Percentiles rank a stretch among this genome's conserved stretches.
phyloP scores from a whole-genome alignment of 2,797 vertebrate species.

The Sebastes minor region DNA sequence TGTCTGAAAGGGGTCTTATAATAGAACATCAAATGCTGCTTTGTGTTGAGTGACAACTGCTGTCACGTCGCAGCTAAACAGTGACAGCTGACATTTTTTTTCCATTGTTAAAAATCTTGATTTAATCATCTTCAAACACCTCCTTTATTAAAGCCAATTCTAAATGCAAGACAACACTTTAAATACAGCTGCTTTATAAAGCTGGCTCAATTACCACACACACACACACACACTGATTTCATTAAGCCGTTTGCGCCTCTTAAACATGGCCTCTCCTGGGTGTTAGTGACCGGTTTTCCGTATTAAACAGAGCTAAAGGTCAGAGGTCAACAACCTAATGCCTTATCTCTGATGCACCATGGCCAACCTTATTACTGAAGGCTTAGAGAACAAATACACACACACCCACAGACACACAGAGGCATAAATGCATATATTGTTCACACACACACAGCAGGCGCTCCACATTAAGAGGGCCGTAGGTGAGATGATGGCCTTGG shows the following conservation, averaged over 20 bases:
- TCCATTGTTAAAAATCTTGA: constrained; percentile 9
- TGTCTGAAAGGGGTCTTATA: neutral
- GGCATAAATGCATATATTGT: constrained; percentile 63
- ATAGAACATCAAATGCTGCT: neutral
- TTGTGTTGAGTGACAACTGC: neutral
- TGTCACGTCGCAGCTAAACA: neutral
- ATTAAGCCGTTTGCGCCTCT: constrained; percentile 67
- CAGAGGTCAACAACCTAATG: constrained; percentile 79
- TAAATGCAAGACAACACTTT: constrained; percentile 40
- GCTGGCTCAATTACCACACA: constrained; percentile 24
- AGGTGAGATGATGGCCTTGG: constrained; percentile 77
- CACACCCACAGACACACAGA: constrained; percentile 11
- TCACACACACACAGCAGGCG: constrained; percentile 28
- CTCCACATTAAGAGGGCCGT: constrained; percentile 54
- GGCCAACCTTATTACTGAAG: constrained; percentile 75
- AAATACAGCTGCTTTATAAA: constrained; percentile 61
- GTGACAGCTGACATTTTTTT: neutral
- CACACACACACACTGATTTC: constrained; percentile 55
- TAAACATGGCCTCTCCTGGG: constrained; percentile 65
- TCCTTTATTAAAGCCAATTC: constrained; percentile 40
- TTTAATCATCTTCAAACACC: constrained; percentile 31
- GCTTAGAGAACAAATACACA: constrained; percentile 73
- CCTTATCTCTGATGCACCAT: constrained; percentile 83
- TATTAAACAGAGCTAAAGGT: constrained; percentile 74
- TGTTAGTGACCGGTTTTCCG: constrained; percentile 68